These are phyloP conservation scores for Cheilinus undulatus DNA, from an alignment of 2,113 vertebrate species.

Conservation along the genomic window DNA sequence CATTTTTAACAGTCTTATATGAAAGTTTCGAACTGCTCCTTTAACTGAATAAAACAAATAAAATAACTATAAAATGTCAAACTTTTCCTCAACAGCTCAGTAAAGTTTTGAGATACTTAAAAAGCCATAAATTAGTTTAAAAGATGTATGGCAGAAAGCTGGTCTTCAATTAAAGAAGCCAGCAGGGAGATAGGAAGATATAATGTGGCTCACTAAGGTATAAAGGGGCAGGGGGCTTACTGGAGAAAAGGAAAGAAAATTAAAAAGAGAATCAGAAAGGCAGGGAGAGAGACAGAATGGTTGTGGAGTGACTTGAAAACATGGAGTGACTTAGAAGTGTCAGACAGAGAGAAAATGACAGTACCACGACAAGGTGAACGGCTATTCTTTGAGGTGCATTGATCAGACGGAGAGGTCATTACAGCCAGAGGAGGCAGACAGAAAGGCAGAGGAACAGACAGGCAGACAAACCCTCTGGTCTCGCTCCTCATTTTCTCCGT, in stretches of 20 bases:
- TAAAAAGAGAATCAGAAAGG: neutral
- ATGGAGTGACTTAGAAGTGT: constrained; percentile 33
- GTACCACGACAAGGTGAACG: constrained; percentile 52
- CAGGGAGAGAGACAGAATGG: constrained; percentile 8
- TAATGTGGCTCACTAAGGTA: constrained; percentile 31
- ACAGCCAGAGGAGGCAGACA: constrained; percentile 42
- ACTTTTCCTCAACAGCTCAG: neutral
- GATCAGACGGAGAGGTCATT: constrained; percentile 60
- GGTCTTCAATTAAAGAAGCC: constrained; percentile 32
- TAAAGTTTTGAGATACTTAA: neutral
- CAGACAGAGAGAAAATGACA: constrained; percentile 51
- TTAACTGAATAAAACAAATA: neutral
- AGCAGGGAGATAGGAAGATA: constrained; percentile 21
- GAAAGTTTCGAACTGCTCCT: neutral
- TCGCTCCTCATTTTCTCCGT: constrained; percentile 39
- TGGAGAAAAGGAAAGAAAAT: constrained; percentile 1
- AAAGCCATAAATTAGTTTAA: neutral
- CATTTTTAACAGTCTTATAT: neutral
- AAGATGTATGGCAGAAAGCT: neutral
- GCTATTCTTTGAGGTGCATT: constrained; percentile 54
- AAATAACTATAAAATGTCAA: neutral
- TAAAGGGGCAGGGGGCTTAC: constrained; percentile 2
- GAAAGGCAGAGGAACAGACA: constrained; percentile 38
- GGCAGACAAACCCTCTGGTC: constrained; percentile 27
- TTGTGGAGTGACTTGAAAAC: constrained; percentile 7